These are phyloP conservation scores for Siderastrea radians DNA, from an alignment of 92 coral and sea anemone species.

Conservation along the genomic window DNA sequence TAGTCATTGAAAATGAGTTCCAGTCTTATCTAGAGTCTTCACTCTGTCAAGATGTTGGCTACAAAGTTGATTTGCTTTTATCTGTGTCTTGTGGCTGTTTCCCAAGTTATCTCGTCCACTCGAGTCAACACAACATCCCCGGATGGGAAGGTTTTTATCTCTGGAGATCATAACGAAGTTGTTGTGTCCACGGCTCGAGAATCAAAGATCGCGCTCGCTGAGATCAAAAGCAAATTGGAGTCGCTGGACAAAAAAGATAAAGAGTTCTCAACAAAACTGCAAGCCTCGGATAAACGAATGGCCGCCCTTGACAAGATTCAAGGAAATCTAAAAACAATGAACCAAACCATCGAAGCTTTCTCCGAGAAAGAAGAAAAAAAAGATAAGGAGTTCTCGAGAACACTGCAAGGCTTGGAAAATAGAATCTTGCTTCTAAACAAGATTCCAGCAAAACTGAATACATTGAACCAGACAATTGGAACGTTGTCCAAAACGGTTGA, in stretches of 20 bases:
- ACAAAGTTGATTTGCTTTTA: background rate
- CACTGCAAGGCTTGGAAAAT: background rate
- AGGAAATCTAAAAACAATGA: too few relatives aligned
- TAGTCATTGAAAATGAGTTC: background rate
- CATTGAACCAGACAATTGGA: too few relatives aligned
- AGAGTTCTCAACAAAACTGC: background rate
- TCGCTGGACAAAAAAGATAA: background rate
- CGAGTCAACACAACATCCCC: background rate
- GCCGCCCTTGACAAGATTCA: too few relatives aligned
- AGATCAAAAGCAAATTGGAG: background rate
- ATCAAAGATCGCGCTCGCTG: slow-evolving; percentile 6
- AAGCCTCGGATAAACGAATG: too few relatives aligned
- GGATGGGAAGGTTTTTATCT: slow-evolving; percentile 9
- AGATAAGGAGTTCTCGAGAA: background rate
- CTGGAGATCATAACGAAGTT: slow-evolving; percentile 16
- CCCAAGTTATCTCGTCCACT: background rate
- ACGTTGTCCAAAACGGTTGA: too few relatives aligned
- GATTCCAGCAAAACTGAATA: too few relatives aligned
- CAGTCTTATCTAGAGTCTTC: background rate
- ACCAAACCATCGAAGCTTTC: too few relatives aligned
- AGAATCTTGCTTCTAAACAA: too few relatives aligned
- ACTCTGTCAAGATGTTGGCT: background rate
- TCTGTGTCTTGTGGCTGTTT: background rate
- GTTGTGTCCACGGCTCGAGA: slow-evolving; percentile 8
- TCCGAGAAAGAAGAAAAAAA: too few relatives aligned